Conservation (phyloP, 1,140 invertebrate genomes). For the Drosophila watanabei region DNA sequence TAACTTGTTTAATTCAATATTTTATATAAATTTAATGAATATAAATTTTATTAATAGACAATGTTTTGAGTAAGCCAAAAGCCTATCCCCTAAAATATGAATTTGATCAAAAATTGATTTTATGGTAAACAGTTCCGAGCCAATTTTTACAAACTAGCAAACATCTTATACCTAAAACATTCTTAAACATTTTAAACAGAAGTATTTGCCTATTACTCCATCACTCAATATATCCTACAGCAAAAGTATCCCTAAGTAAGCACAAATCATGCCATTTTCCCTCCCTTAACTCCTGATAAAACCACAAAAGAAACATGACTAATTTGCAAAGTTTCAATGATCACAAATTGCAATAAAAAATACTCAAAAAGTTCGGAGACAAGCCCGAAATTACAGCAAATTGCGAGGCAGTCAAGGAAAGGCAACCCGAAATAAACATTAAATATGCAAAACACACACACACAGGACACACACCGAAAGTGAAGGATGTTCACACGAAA, state of each 20-base stretch:
- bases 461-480: slow-evolving; percentile 14
- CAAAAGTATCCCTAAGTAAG: not conserved
- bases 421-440: slow-evolving; percentile 44
- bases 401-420: slow-evolving; percentile 53
- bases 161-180: too few relatives aligned
- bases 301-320: slow-evolving; percentile 21
- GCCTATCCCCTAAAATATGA: too few relatives aligned
- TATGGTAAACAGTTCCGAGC: too few relatives aligned
- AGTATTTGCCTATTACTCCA: too few relatives aligned
- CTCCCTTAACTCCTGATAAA: not conserved
- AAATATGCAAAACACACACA: slow-evolving; percentile 59
- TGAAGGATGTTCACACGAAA: slow-evolving; percentile 36
- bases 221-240: not conserved
- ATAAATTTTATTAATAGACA: too few relatives aligned
- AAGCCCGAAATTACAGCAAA: slow-evolving; percentile 50
- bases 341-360: slow-evolving; percentile 39
- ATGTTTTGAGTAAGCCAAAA: too few relatives aligned
- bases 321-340: slow-evolving; percentile 62
- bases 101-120: too few relatives aligned
- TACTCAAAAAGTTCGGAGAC: slow-evolving; percentile 34
- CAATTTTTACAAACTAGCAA: too few relatives aligned
- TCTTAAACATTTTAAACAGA: not conserved
- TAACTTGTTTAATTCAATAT: too few relatives aligned
- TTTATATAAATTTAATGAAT: too few relatives aligned
- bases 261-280: not conserved